Percentiles rank a stretch among this genome's conserved stretches.
Conservation (phyloP, 2,113 vertebrate genomes). For the Puffinus mauretanicus region DNA sequence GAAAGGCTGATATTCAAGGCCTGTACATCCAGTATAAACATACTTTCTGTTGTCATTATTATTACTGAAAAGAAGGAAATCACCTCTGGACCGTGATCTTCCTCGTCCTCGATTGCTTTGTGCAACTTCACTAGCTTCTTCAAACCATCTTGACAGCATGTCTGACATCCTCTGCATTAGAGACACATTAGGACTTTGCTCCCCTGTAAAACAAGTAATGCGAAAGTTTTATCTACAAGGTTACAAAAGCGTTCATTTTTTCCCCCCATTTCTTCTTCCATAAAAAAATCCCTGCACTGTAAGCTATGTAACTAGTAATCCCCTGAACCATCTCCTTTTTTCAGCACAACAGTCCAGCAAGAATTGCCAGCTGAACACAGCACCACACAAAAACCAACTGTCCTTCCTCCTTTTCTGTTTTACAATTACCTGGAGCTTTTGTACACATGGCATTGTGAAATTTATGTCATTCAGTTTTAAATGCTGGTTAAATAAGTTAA, state of each 20-base stretch:
- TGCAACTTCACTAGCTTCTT: constrained; percentile 95
- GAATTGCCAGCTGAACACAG: not conserved
- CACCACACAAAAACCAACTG: not conserved
- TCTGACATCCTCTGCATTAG: constrained; percentile 99
- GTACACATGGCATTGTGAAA: not conserved
- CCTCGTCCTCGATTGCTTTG: constrained; percentile 89
- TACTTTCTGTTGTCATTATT: not conserved
- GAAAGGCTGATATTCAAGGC: not conserved
- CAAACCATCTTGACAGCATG: constrained; percentile 98
- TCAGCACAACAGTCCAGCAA: not conserved
- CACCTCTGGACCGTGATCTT: constrained; percentile 86
- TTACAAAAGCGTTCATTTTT: not conserved
- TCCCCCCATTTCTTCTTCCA: not conserved
- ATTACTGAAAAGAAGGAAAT: not conserved
- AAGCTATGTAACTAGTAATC: not conserved
- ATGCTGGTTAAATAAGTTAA: not conserved
- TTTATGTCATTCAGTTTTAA: not conserved
- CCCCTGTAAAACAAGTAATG: constrained; percentile 76
- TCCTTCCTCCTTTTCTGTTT: not conserved
- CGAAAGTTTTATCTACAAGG: not conserved
- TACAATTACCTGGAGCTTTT: not conserved
- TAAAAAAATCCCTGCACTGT: not conserved
- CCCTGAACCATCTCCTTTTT: not conserved
- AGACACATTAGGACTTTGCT: constrained; percentile 94
- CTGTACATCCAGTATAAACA: not conserved